Conservation (phyloP, 2,888 invertebrate genomes). For the Druceiella hillmani region DNA sequence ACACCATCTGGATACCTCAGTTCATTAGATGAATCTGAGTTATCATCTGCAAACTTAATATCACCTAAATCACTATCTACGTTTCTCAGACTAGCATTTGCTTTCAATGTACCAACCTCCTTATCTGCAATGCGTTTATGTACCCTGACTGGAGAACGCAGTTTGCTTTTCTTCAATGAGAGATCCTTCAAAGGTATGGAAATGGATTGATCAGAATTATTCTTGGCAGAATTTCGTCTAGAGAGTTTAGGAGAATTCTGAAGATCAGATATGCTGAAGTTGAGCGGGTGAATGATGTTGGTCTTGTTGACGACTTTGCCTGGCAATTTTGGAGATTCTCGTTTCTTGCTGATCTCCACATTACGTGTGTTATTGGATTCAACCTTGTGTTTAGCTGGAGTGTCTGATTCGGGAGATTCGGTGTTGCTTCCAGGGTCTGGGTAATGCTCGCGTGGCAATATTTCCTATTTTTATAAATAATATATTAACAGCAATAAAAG, state of each 20-base stretch:
- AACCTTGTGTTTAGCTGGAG: conserved; percentile 40
- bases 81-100: conserved; percentile 47
- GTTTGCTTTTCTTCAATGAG: conserved; percentile 31
- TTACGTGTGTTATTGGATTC: conserved; percentile 30
- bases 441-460: conserved; percentile 42
- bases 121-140: conserved; percentile 33
- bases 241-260: conserved; percentile 39
- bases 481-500: background rate
- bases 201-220: conserved; percentile 35
- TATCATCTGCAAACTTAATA: conserved; percentile 68
- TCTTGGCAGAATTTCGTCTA: conserved; percentile 32
- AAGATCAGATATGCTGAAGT: conserved; percentile 46
- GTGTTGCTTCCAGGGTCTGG: conserved; percentile 62
- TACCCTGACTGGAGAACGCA: conserved; percentile 36
- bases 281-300: conserved; percentile 46
- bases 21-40: conserved; percentile 52
- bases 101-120: conserved; percentile 55
- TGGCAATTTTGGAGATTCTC: conserved; percentile 38
- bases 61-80: conserved; percentile 55
- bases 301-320: conserved; percentile 38
- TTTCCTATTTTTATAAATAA: conserved; percentile 33
- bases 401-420: conserved; percentile 58
- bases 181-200: conserved; percentile 43
- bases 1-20: conserved; percentile 43
- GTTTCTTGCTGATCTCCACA: conserved; percentile 29